Percentiles rank a stretch among this genome's conserved stretches.
These are phyloP conservation scores for Syngnathus acus DNA, from an alignment of 2,797 vertebrate genomes.

Conservation along the genomic window DNA sequence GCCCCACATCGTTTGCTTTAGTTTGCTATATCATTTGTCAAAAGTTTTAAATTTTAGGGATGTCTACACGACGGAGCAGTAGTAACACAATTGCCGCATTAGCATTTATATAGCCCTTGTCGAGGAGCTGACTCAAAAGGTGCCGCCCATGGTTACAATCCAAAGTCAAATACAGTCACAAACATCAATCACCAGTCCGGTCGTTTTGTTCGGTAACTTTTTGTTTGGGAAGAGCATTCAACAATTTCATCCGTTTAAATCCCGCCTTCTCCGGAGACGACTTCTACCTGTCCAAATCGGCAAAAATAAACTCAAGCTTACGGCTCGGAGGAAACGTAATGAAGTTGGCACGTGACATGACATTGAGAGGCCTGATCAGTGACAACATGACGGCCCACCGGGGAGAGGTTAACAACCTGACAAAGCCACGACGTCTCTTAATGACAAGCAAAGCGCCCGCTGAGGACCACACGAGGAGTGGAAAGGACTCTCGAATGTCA, in stretches of 20 bases:
- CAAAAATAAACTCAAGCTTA: not conserved
- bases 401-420: conserved; percentile 2
- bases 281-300: not conserved
- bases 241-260: too few species aligned
- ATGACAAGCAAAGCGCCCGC: not conserved
- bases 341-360: not conserved
- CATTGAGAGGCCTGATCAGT: not conserved
- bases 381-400: not conserved
- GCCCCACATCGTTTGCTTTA: not conserved
- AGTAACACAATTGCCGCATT: not conserved
- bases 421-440: not conserved
- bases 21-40: not conserved
- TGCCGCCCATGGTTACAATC: too few species aligned
- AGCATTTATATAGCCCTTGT: too few species aligned
- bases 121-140: too few species aligned
- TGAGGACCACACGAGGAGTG: not conserved
- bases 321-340: not conserved
- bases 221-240: too few species aligned
- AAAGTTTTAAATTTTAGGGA: too few species aligned
- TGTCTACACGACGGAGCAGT: not conserved
- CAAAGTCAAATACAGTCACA: too few species aligned
- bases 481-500: conserved; percentile 1
- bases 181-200: too few species aligned
- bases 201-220: too few species aligned
- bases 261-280: not conserved